These are phyloP conservation scores for Melanargia galathea DNA, from an alignment of 2,888 invertebrate species.

Conservation along the genomic window DNA sequence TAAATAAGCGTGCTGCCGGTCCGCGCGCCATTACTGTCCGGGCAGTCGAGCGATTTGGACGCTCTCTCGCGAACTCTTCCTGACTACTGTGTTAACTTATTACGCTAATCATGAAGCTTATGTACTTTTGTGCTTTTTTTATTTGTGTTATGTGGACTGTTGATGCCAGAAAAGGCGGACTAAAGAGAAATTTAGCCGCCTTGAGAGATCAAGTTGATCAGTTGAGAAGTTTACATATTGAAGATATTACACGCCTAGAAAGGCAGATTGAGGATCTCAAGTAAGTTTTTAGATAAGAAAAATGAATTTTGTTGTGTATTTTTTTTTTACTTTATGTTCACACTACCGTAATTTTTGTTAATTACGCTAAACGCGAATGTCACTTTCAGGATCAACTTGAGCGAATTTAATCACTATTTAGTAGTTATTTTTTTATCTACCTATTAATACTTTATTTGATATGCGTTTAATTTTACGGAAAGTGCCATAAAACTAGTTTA, in stretches of 20 bases:
- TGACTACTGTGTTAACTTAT: slow-evolving; percentile 27
- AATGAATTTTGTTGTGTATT: not conserved
- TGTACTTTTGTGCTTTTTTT: slow-evolving; percentile 50
- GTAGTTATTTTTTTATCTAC: too few relatives aligned
- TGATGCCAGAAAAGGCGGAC: slow-evolving; percentile 50
- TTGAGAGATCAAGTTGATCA: slow-evolving; percentile 59
- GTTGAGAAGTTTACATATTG: slow-evolving; percentile 55
- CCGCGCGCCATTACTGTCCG: slow-evolving; percentile 55
- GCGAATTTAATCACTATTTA: too few relatives aligned
- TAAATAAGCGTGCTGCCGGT: slow-evolving; percentile 43
- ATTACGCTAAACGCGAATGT: slow-evolving; percentile 1
- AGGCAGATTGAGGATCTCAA: slow-evolving; percentile 64
- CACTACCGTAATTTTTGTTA: not conserved
- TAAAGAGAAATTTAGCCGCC: slow-evolving; percentile 53
- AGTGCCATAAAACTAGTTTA: too few relatives aligned
- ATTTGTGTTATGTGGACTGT: slow-evolving; percentile 50
- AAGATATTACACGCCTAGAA: slow-evolving; percentile 57
- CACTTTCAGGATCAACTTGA: not conserved
- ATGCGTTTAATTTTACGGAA: too few relatives aligned
- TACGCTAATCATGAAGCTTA: slow-evolving; percentile 61
- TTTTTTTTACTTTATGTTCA: too few relatives aligned
- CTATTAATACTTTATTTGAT: too few relatives aligned
- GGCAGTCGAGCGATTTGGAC: slow-evolving; percentile 46
- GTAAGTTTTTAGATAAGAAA: slow-evolving; percentile 54
- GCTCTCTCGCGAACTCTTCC: slow-evolving; percentile 35